A percentile compares a stretch with the other conserved stretches of the same genome.
Evolutionary conservation across 2,888 invertebrate species (phyloP).

Genomic region (Dryobota labecula): DNA sequence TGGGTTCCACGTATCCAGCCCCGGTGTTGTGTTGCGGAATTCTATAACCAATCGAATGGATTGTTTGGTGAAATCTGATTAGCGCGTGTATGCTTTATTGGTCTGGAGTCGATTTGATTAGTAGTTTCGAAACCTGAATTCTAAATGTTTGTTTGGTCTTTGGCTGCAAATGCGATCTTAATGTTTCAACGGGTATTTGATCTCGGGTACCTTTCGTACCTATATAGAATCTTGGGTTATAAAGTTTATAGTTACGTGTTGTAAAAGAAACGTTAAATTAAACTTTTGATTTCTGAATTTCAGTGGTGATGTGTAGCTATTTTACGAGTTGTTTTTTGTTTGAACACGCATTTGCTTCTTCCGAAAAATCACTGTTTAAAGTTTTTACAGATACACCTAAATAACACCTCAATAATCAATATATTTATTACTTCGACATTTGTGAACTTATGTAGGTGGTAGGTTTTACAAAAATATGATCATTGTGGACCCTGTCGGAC

Average conservation of each 20-base stretch:
- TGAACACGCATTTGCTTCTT: background rate
- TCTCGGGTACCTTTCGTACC: constrained; percentile 23
- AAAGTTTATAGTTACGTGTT: constrained; percentile 43
- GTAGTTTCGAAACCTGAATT: constrained; percentile 64
- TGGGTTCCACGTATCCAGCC: constrained; percentile 86
- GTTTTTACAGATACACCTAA: constrained; percentile 2
- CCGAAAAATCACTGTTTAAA: constrained; percentile 8
- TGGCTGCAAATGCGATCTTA: constrained; percentile 45
- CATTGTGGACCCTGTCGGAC: too few relatives aligned
- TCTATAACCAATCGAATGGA: constrained; percentile 83
- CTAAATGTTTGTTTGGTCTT: constrained; percentile 57
- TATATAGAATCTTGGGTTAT: constrained; percentile 3
- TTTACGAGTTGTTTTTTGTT: constrained; percentile 16
- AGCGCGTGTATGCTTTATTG: constrained; percentile 71
- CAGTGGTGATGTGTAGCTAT: background rate
- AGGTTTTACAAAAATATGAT: too few relatives aligned
- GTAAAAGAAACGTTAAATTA: constrained; percentile 29
- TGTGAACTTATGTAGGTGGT: too few relatives aligned
- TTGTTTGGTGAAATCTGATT: constrained; percentile 85
- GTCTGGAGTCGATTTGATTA: constrained; percentile 63
- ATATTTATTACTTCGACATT: too few relatives aligned
- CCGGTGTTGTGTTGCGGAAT: constrained; percentile 85
- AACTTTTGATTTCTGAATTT: constrained; percentile 31
- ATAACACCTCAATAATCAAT: background rate
- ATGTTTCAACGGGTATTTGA: constrained; percentile 50